These are phyloP conservation scores for Pentalonia nigronervosa DNA, from an alignment of 1,140 invertebrate species.

Conservation along the genomic window DNA sequence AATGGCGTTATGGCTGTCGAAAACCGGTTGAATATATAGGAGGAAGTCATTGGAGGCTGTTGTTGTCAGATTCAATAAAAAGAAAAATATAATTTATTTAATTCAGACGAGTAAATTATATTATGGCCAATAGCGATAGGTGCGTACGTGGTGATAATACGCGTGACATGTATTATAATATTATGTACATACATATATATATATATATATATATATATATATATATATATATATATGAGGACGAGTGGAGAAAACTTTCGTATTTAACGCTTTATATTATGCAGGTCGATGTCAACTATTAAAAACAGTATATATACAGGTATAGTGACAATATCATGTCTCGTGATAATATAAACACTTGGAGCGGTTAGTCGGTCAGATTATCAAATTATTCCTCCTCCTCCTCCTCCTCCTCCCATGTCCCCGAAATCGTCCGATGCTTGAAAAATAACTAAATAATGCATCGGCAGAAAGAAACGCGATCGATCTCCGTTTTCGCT, in stretches of 20 bases:
- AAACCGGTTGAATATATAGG: constrained; percentile 23
- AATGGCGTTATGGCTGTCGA: neutral
- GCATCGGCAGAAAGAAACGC: neutral
- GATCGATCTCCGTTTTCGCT: neutral
- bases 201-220: too few relatives aligned
- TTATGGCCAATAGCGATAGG: neutral
- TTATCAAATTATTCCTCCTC: neutral
- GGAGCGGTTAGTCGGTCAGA: neutral
- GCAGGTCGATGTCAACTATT: neutral
- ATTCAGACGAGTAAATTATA: neutral
- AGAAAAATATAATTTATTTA: neutral
- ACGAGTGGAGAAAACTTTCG: neutral
- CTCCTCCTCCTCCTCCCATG: too few relatives aligned
- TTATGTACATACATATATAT: too few relatives aligned
- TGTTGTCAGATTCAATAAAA: constrained; percentile 16
- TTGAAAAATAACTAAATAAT: neutral
- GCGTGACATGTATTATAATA: neutral
- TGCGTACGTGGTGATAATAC: neutral
- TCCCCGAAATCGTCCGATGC: neutral
- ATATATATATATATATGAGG: too few relatives aligned
- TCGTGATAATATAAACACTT: neutral
- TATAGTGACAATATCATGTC: neutral
- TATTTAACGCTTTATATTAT: neutral
- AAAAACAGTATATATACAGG: neutral
- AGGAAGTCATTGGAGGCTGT: neutral